These are phyloP conservation scores for Dendrocincla fuliginosa DNA, from an alignment of 2,797 vertebrate species.

Conservation along the genomic window DNA sequence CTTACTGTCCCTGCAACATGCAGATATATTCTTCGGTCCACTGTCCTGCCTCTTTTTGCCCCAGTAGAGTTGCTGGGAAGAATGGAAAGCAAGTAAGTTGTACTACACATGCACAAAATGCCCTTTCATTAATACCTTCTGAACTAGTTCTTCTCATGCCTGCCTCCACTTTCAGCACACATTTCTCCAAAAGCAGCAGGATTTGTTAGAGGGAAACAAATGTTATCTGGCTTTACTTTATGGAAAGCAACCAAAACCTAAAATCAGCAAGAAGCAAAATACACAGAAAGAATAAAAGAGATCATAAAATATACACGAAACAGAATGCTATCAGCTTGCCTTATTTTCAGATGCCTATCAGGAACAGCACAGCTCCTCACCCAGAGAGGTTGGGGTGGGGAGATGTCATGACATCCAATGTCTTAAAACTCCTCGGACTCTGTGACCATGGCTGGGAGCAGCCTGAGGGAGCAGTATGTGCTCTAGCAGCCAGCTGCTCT, in stretches of 20 bases:
- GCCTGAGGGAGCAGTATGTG: background rate
- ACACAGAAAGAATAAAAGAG: background rate
- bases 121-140: background rate
- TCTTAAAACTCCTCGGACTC: background rate
- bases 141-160: background rate
- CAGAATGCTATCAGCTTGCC: background rate
- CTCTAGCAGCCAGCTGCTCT: background rate
- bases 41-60: background rate
- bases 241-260: background rate
- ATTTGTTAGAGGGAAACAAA: background rate
- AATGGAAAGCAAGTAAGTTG: background rate
- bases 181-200: background rate
- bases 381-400: background rate
- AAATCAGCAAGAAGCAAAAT: background rate
- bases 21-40: background rate
- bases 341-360: background rate
- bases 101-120: background rate
- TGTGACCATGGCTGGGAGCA: background rate
- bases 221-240: background rate
- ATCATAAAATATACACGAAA: background rate
- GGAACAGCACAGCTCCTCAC: background rate
- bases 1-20: background rate
- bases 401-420: background rate
- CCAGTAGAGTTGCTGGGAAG: background rate
- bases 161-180: background rate